A percentile compares a stretch with the other conserved stretches of the same genome.
These are phyloP conservation scores for Lysandra coridon DNA, from an alignment of 2,888 invertebrate genomes.

Conservation along the genomic window DNA sequence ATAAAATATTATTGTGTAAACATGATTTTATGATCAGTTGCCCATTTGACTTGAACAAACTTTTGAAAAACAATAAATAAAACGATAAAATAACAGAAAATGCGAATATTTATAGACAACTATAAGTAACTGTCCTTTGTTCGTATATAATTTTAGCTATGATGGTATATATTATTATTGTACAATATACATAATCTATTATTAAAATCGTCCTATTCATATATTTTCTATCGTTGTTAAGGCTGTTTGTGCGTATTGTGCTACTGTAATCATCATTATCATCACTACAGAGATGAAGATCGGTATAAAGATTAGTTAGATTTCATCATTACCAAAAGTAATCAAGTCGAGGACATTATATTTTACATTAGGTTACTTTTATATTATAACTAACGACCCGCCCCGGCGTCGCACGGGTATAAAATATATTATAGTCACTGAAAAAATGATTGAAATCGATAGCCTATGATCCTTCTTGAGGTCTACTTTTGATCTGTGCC, in stretches of 20 bases:
- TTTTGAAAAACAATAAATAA: background rate
- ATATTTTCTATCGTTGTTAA: background rate
- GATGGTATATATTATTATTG: background rate
- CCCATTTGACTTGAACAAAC: background rate
- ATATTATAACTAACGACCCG: too few species aligned
- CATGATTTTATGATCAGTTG: background rate
- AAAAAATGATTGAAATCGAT: too few species aligned
- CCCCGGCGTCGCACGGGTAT: too few species aligned
- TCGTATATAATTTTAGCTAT: background rate
- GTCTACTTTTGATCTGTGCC: too few species aligned
- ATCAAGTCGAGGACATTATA: too few species aligned
- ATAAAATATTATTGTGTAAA: background rate
- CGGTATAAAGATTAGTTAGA: constrained; percentile 9
- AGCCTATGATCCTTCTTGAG: too few species aligned
- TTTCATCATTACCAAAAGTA: background rate
- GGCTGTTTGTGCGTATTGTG: background rate
- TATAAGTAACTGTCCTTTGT: background rate
- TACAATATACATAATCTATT: background rate
- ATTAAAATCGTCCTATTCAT: background rate
- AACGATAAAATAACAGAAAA: background rate
- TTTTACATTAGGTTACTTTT: too few species aligned
- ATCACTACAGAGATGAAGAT: background rate
- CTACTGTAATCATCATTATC: background rate
- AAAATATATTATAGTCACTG: too few species aligned
- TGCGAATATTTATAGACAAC: background rate